Percentiles rank a stretch among this genome's conserved stretches.
phyloP scores from a whole-genome alignment of 1,140 invertebrate species.

The Drosophila burlai region DNA sequence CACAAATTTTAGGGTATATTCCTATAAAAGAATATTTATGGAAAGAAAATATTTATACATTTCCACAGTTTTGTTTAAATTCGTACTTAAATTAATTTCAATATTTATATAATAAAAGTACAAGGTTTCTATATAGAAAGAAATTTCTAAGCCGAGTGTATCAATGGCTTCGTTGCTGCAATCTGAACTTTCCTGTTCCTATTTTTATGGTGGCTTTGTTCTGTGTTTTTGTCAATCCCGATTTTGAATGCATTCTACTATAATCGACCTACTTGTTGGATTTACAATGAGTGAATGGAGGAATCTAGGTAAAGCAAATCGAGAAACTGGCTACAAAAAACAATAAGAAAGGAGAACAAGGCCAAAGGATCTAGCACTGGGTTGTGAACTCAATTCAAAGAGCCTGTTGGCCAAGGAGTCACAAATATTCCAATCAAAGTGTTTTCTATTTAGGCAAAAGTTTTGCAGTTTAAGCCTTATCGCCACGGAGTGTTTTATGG shows the following conservation, averaged over 20 bases:
- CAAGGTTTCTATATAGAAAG: neutral
- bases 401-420: slow-evolving; percentile 12
- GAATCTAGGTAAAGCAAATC: slow-evolving; percentile 3
- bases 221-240: slow-evolving; percentile 53
- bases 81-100: too few species aligned
- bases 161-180: neutral
- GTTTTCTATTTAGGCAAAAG: slow-evolving; percentile 19
- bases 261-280: slow-evolving; percentile 50
- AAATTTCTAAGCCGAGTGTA: slow-evolving; percentile 9
- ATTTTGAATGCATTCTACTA: slow-evolving; percentile 41
- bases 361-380: slow-evolving; percentile 1
- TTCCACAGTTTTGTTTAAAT: too few species aligned
- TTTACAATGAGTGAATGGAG: slow-evolving; percentile 12
- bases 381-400: slow-evolving; percentile 14
- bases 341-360: slow-evolving; percentile 21
- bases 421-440: slow-evolving; percentile 34
- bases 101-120: neutral
- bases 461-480: slow-evolving; percentile 34
- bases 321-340: slow-evolving; percentile 5
- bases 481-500: slow-evolving; percentile 36
- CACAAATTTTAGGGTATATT: neutral
- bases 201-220: neutral
- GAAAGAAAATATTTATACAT: too few species aligned
- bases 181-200: neutral
- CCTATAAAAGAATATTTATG: neutral